Evolutionary conservation across 1,140 invertebrate genomes (phyloP).

Genomic region (Euura lappo): DNA sequence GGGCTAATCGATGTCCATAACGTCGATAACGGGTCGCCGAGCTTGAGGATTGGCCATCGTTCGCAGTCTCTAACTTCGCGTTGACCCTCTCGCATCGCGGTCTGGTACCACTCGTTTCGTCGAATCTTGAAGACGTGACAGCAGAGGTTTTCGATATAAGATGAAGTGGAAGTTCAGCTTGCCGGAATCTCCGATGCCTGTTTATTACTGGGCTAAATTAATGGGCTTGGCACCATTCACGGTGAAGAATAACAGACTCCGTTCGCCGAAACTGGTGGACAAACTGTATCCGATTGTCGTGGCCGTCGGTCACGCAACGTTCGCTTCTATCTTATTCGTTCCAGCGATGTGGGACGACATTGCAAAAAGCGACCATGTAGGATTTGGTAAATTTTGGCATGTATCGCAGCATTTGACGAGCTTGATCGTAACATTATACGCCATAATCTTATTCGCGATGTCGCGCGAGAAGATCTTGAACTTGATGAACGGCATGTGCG

Average conservation of each 20-base stretch:
- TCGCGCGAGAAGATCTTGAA: background rate
- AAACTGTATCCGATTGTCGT: background rate
- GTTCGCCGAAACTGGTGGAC: background rate
- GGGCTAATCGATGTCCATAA: background rate
- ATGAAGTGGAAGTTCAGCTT: background rate
- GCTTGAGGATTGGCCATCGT: background rate
- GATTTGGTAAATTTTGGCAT: background rate
- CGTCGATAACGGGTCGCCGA: background rate
- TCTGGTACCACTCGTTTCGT: background rate
- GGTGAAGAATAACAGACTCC: background rate
- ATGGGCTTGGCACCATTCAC: constrained; percentile 1
- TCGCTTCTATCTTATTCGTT: background rate
- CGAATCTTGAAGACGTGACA: too few species aligned
- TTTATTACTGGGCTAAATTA: background rate
- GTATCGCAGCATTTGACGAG: background rate
- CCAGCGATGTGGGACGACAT: background rate
- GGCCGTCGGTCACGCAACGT: background rate
- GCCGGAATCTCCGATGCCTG: background rate
- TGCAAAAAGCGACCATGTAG: background rate
- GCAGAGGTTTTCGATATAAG: too few species aligned
- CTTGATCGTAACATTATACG: background rate
- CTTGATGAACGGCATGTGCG: background rate
- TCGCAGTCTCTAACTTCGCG: background rate
- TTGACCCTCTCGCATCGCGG: background rate
- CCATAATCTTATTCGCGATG: background rate